Percentiles rank a stretch among this genome's conserved stretches.
Conservation (phyloP, 1,140 invertebrate genomes). For the Luehdorfia chinensis region DNA sequence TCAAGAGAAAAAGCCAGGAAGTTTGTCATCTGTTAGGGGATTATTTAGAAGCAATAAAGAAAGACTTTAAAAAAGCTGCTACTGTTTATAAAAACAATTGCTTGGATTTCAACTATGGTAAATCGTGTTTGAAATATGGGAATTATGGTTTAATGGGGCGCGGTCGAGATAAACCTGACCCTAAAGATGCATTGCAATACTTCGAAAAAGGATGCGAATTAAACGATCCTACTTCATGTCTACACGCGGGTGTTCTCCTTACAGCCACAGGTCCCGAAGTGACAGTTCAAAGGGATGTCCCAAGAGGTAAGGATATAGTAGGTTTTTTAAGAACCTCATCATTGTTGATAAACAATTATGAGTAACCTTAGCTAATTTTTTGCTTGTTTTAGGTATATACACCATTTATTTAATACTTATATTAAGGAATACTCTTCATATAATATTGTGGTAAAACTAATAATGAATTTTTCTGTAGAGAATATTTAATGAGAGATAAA, state of each 20-base stretch:
- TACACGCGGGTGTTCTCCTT: conserved; percentile 85
- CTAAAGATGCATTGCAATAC: conserved; percentile 81
- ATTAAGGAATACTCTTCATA: too few species aligned
- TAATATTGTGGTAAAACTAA: too few species aligned
- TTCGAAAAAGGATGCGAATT: conserved; percentile 88
- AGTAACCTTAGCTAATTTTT: too few species aligned
- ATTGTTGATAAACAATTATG: too few species aligned
- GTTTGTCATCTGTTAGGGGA: conserved; percentile 95
- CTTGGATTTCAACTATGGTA: conserved; percentile 86
- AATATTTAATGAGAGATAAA: too few species aligned
- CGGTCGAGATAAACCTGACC: conserved; percentile 77
- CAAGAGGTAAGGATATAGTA: conserved; percentile 27
- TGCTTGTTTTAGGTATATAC: too few species aligned
- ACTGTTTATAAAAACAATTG: conserved; percentile 91
- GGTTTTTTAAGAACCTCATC: too few species aligned
- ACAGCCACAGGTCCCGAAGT: conserved; percentile 76
- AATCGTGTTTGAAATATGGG: conserved; percentile 92
- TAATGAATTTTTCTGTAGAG: too few species aligned
- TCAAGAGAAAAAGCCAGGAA: conserved; percentile 77
- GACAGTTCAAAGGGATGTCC: conserved; percentile 75
- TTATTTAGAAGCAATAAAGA: conserved; percentile 89
- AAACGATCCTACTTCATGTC: conserved; percentile 83
- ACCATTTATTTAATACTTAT: too few species aligned
- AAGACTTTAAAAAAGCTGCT: conserved; percentile 86
- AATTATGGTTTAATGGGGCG: conserved; percentile 83